Conservation (phyloP, 1,140 invertebrate genomes). For the Phenacoccus solenopsis region DNA sequence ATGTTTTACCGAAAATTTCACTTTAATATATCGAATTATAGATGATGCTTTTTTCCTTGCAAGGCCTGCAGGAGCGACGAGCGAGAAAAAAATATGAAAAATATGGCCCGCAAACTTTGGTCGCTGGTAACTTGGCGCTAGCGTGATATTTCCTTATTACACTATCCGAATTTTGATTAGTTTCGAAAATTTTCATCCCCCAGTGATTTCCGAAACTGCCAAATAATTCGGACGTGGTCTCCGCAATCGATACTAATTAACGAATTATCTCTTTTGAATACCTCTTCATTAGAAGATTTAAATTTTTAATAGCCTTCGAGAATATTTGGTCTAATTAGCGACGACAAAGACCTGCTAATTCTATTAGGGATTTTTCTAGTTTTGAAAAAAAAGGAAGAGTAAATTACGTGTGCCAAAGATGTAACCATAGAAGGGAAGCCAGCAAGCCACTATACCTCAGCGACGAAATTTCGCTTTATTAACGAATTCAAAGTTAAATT, state of each 20-base stretch:
- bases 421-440: no score
- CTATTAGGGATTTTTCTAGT: no score
- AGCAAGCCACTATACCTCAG: no score
- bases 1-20: not conserved
- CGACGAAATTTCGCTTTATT: not conserved
- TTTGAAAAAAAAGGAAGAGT: no score
- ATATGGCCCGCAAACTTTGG: not conserved
- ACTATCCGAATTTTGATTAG: conserved; percentile 13
- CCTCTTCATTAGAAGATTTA: no score
- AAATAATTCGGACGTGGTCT: no score
- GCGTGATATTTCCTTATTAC: conserved; percentile 11
- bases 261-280: no score
- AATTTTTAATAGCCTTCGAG: no score
- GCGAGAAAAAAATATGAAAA: not conserved
- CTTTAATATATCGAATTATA: conserved; percentile 16
- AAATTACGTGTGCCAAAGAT: no score
- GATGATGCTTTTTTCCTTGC: not conserved
- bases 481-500: conserved; percentile 3
- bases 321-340: no score
- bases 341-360: no score
- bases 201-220: conserved; percentile 8
- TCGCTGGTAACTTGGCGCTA: not conserved
- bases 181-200: conserved; percentile 3
- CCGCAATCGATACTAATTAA: no score
- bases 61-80: not conserved